Evolutionary conservation across 2,888 invertebrate genomes (phyloP).

Genomic region (Criorhina ranunculi): DNA sequence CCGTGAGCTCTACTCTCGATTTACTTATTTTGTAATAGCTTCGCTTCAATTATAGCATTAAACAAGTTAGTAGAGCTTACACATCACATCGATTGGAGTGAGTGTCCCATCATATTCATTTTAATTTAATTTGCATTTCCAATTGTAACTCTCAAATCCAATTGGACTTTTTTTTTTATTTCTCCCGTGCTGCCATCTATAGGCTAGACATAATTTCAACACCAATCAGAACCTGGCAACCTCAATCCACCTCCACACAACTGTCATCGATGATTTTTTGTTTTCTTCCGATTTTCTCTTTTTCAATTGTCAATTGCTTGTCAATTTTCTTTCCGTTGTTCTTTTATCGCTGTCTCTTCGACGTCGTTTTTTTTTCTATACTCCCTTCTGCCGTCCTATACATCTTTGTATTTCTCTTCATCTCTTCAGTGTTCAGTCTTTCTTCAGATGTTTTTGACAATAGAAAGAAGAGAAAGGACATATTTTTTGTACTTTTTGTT

Average conservation of each 20-base stretch:
- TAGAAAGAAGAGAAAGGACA: conserved; percentile 78
- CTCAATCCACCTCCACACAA: neutral
- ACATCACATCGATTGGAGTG: too few species aligned
- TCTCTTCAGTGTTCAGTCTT: conserved; percentile 68
- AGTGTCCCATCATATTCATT: too few species aligned
- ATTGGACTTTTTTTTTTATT: neutral
- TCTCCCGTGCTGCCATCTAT: conserved; percentile 9
- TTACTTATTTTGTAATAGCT: too few species aligned
- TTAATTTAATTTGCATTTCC: too few species aligned
- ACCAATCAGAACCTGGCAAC: neutral
- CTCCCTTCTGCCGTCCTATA: conserved; percentile 40
- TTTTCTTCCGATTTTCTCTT: conserved; percentile 66
- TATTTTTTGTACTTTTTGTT: conserved; percentile 78
- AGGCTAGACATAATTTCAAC: neutral
- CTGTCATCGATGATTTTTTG: conserved; percentile 43
- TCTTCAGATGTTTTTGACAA: conserved; percentile 80
- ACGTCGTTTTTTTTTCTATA: conserved; percentile 46
- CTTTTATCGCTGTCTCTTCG: conserved; percentile 52
- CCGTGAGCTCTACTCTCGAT: too few species aligned
- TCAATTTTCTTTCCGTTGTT: conserved; percentile 52
- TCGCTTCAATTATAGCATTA: too few species aligned
- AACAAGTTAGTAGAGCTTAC: too few species aligned
- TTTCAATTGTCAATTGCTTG: conserved; percentile 64
- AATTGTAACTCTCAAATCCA: too few species aligned
- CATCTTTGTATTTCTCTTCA: conserved; percentile 62